Percentiles rank a stretch among this genome's conserved stretches.
phyloP scores from a whole-genome alignment of 2,888 invertebrate genomes.

The Apocheima hispidaria region DNA sequence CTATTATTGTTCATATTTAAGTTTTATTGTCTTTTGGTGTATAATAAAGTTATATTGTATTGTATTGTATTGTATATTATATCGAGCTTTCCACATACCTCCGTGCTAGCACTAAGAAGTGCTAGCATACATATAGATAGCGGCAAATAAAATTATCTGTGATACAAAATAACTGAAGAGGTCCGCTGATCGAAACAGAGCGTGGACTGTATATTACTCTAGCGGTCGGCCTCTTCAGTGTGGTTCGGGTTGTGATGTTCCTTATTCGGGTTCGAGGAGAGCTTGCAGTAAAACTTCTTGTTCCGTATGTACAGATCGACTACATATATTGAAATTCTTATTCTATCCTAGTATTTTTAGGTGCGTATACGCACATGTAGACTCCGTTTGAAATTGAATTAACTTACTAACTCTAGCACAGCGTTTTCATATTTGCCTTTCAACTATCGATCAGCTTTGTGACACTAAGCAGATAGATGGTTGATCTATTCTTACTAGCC shows the following conservation, averaged over 20 bases:
- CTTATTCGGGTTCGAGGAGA: no score
- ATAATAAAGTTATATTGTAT: no score
- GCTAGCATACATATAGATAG: not conserved
- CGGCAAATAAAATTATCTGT: not conserved
- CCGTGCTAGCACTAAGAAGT: not conserved
- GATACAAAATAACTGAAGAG: not conserved
- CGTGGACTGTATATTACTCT: no score
- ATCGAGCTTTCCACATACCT: not conserved
- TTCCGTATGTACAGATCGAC: no score
- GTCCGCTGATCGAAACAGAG: no score
- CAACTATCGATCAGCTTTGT: not conserved
- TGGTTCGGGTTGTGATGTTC: no score
- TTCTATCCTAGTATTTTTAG: no score
- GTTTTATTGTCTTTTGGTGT: no score
- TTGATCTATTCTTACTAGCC: not conserved
- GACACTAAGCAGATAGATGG: not conserved
- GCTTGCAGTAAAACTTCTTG: not conserved
- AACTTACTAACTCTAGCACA: not conserved
- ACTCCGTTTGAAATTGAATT: not conserved
- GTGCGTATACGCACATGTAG: not conserved
- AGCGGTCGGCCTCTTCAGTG: no score
- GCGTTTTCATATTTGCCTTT: not conserved
- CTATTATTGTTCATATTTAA: no score
- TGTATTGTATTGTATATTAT: no score
- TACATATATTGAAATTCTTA: no score